Evolutionary conservation across 2,888 invertebrate species (phyloP).

Genomic region (Drosophila stalkeri): DNA sequence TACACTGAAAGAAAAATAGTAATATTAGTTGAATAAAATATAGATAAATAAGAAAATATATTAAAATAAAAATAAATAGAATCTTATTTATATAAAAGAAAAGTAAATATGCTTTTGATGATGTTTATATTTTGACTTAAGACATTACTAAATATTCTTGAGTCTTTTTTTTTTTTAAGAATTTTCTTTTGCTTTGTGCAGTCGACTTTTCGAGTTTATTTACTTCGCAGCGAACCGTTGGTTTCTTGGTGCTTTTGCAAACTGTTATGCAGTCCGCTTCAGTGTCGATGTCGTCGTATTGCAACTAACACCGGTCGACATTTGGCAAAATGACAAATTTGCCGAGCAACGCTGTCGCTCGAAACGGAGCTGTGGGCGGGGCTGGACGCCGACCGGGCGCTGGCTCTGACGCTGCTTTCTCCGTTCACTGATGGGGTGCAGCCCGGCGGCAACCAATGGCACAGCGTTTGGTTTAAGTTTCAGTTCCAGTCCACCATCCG

Average conservation of each 20-base stretch:
- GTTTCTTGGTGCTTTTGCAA: slow-evolving; percentile 23
- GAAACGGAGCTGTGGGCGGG: slow-evolving; percentile 41
- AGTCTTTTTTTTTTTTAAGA: not conserved
- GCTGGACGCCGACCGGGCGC: slow-evolving; percentile 21
- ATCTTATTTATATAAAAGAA: not conserved
- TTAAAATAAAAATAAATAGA: too few species aligned
- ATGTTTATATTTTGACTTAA: not conserved
- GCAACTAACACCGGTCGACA: slow-evolving; percentile 60
- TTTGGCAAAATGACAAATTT: slow-evolving; percentile 83
- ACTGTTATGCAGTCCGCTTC: slow-evolving; percentile 15
- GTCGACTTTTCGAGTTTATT: slow-evolving; percentile 64
- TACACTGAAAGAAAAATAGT: slow-evolving; percentile 32
- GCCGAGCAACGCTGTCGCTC: slow-evolving; percentile 64
- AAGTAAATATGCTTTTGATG: not conserved
- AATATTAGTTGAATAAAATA: not conserved
- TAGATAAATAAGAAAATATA: too few species aligned
- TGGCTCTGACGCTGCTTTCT: slow-evolving; percentile 9
- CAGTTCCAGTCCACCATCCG: slow-evolving; percentile 32
- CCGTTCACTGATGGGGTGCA: not conserved
- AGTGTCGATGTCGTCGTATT: slow-evolving; percentile 40
- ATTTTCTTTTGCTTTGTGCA: slow-evolving; percentile 6
- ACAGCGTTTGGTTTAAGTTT: slow-evolving; percentile 68
- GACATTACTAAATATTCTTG: too few species aligned
- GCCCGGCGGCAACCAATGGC: slow-evolving; percentile 63
- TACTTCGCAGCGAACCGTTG: slow-evolving; percentile 49